Evolutionary conservation across 2,797 vertebrate genomes (phyloP).

Genomic region (Poeciliopsis gracilis): DNA sequence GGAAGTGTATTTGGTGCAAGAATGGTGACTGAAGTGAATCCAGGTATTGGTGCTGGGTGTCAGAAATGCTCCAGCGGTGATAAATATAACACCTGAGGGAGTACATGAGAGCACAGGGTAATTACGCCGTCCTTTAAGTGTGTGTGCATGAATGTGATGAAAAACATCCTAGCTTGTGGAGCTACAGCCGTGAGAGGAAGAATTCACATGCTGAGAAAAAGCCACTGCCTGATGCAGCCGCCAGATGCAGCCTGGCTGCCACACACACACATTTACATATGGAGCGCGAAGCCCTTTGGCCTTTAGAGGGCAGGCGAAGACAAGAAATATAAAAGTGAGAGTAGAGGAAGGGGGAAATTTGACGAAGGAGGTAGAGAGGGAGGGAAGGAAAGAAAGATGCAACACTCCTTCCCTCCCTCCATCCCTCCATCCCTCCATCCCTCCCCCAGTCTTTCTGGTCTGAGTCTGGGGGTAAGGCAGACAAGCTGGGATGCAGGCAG

Average conservation of each 20-base stretch:
- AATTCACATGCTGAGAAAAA: slow-evolving; percentile 65
- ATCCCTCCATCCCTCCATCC: slow-evolving; percentile 36
- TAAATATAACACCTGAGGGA: slow-evolving; percentile 86
- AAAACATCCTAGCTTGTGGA: slow-evolving; percentile 56
- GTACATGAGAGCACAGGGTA: slow-evolving; percentile 78
- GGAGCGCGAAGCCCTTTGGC: slow-evolving; percentile 81
- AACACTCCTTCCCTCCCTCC: slow-evolving; percentile 51
- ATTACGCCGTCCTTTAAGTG: slow-evolving; percentile 68
- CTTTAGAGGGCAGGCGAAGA: slow-evolving; percentile 99
- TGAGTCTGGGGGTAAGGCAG: slow-evolving; percentile 72
- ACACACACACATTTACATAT: slow-evolving; percentile 45
- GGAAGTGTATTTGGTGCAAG: slow-evolving; percentile 72
- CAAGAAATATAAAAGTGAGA: slow-evolving; percentile 87
- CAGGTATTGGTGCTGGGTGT: slow-evolving; percentile 82
- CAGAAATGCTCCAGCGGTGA: slow-evolving; percentile 79
- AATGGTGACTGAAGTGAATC: slow-evolving; percentile 79
- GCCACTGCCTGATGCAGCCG: slow-evolving; percentile 64
- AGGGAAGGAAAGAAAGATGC: slow-evolving; percentile 63
- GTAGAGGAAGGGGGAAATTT: slow-evolving; percentile 80
- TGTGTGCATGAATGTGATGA: slow-evolving; percentile 39
- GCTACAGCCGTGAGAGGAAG: slow-evolving; percentile 50
- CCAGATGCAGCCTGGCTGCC: slow-evolving; percentile 57
- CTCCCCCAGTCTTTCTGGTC: slow-evolving; percentile 63
- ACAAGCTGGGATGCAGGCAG: slow-evolving; percentile 76
- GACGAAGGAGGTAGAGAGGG: slow-evolving; percentile 59